Base-by-base conservation (phyloP, 1,140 invertebrate species). In the Zaprionus lachaisei region DNA sequence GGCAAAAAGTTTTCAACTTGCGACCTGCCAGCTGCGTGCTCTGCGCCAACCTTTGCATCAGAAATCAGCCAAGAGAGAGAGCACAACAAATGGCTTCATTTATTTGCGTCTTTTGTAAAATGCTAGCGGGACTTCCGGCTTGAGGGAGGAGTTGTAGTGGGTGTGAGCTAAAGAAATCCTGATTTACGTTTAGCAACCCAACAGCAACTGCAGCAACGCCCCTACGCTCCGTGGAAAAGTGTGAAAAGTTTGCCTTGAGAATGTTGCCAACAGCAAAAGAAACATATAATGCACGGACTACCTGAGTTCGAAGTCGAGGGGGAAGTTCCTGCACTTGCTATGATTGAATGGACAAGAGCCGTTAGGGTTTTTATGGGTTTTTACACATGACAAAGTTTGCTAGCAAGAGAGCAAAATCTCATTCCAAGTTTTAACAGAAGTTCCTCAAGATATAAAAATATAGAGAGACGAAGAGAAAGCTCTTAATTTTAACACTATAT, bases 61-160 rank as follows among this genome's bases (percentile, higher is more conserved):
- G 75, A 75, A 79, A 84, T 87, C 83, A 49, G 55, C n/a, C 37
- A 47, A 17, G 28, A 31, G 83, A 31, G 83, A 91, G 68, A 91
- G 67, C 78, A 91, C 87, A 91, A 91, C 86, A 91, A 91, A 86
- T 91, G 86, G 81, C 86, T 91, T 91, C 86, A 91, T 91, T 91
- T 91, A 86, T 86, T 91, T 91, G 80, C 82, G 80, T 81, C 86
- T 91, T 86, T 91, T 91, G 83, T 91, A 78, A 75, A 77, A 71
- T 80, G 78, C 71, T 75, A 80, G 74, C 85, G 74, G 54, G 60
- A 87, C 78, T 81, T 87, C 78, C 75, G 70, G 69, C 78, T 56
- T 47, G 49, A 38, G 73, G 77, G 51, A 61, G 62, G 54, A 15
- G 55, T 44, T 51, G 5, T 3, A 47, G 9, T 11, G 69, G 74